phyloP scores from a whole-genome alignment of 2,888 invertebrate genomes.

The Trissonchulus latispiculum region DNA sequence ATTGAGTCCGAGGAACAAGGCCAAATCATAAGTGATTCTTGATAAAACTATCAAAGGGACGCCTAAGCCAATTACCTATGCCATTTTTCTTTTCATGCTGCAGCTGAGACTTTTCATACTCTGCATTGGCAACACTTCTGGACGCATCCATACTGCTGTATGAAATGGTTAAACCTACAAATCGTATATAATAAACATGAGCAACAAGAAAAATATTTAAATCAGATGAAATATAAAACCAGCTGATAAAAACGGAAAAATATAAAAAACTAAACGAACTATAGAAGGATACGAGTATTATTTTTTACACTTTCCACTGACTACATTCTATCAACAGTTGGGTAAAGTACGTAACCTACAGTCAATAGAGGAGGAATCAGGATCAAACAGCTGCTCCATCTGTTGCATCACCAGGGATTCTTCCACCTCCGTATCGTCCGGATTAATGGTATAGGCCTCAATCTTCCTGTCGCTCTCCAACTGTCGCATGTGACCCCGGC shows the following conservation, averaged over 20 bases:
- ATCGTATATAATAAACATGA: no score
- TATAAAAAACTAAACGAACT: neutral
- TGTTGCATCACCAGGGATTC: constrained; percentile 5
- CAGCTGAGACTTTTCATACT: no score
- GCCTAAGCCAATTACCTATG: no score
- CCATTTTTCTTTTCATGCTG: no score
- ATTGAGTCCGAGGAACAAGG: no score
- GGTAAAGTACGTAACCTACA: no score
- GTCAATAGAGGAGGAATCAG: neutral
- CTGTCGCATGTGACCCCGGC: constrained; percentile 14
- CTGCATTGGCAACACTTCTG: no score
- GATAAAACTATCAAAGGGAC: no score
- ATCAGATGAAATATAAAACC: neutral
- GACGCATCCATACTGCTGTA: no score
- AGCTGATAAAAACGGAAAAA: neutral
- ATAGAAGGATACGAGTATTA: neutral
- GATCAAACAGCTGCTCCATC: constrained; percentile 18
- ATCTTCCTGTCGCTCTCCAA: constrained; percentile 12
- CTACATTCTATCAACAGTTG: neutral
- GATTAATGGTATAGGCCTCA: neutral
- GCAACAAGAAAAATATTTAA: neutral
- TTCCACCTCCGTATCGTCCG: constrained; percentile 12
- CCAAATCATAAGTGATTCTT: no score
- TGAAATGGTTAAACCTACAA: no score
- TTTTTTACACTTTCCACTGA: neutral